phyloP scores from a whole-genome alignment of 2,797 vertebrate genomes.

The Bovichtus variegatus region DNA sequence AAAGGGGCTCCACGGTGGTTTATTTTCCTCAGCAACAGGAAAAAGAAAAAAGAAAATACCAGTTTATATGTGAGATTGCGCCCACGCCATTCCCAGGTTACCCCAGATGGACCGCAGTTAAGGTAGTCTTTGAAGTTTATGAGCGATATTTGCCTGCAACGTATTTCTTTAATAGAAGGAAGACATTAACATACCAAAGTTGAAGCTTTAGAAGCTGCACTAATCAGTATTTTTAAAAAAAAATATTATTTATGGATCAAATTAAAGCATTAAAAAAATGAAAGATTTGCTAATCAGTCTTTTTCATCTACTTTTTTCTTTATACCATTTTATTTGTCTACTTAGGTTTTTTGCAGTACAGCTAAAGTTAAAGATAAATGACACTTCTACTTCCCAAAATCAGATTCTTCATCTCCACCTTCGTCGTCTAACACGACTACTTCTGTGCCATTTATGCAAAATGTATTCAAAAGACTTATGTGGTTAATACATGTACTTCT shows the following conservation, averaged over 20 bases:
- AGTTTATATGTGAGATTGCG: constrained; percentile 67
- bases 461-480: no score
- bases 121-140: constrained; percentile 65
- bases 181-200: neutral
- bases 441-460: neutral
- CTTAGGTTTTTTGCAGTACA: no score
- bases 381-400: neutral
- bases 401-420: neutral
- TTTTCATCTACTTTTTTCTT: no score
- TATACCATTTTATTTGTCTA: no score
- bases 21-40: constrained; percentile 82
- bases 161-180: neutral
- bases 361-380: no score
- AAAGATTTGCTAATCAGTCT: no score
- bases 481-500: constrained; percentile 16
- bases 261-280: no score
- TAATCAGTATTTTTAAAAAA: neutral
- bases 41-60: constrained; percentile 80
- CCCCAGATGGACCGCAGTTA: constrained; percentile 42
- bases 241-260: no score
- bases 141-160: neutral
- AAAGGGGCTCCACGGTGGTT: constrained; percentile 69
- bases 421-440: no score
- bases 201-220: neutral
- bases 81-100: constrained; percentile 82